Evolutionary conservation across 2,797 vertebrate genomes (phyloP), one percentile per base, ranked within the genome.

Genomic region (Moxostoma hubbsi): DNA sequence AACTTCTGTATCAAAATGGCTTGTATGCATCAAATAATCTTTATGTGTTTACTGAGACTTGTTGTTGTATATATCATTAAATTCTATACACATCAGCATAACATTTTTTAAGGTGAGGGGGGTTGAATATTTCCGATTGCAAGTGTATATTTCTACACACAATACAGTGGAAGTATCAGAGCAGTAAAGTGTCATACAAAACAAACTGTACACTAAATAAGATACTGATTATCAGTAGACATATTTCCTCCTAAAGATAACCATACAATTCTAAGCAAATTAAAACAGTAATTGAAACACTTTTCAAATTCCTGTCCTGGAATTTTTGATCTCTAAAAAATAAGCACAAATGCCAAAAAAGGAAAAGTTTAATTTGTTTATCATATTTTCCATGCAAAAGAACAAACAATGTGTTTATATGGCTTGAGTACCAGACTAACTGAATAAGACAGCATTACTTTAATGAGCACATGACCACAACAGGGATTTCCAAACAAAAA

Each of bases 381-480:
- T 58, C 45, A 18, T 12, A n/a, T 73, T 47, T 73, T 62, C 43
- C 16, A 51, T 55, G 24, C 10, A 63, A n/a, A 76, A 49, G 54
- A 63, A 63, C 49, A 63, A 36, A 15, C 15, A 54, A 12, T 18
- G 45, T 54, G 68, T 46, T 16, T 55, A 36, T 24, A 11, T 82
- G 75, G 18, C 51, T 68, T 7, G 6, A 36, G 6, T 62, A 43
- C 12, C 9, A 24, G 36, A 57, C 72, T 7, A 54, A n/a, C 51
- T 45, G 50, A 46, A 45, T 7, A 54, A 76, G 24, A 62, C 53
- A 51, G 75, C 24, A 49, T 11, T 45, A 74, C 81, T 54, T 78
- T 46, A 78, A 63, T 69, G 24, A 82, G 49, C 63, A 46, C 75
- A 69, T 66, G 80, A 81, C 69, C 8, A 53, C 43, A 50, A 24